Evolutionary conservation across 2,888 invertebrate genomes (phyloP).

Genomic region (Agrotis segetum): DNA sequence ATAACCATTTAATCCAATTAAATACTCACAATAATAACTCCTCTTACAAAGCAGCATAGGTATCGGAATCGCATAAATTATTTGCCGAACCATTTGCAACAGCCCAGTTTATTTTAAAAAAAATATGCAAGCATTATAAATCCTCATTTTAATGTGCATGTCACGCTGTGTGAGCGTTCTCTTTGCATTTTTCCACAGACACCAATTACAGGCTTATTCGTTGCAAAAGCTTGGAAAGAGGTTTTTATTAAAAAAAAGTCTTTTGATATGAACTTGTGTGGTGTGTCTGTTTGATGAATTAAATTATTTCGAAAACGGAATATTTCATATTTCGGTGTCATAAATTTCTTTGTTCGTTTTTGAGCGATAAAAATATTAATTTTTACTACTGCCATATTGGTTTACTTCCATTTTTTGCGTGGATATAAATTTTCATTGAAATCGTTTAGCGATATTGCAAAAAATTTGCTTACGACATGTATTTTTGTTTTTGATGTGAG

Average conservation of each 20-base stretch:
- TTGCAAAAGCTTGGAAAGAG: conserved; percentile 31
- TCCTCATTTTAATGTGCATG: conserved; percentile 44
- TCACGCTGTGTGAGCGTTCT: conserved; percentile 22
- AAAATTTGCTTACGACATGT: neutral
- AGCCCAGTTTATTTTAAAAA: conserved; percentile 25
- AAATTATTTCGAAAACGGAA: conserved; percentile 27
- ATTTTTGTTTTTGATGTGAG: neutral
- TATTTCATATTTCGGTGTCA: neutral
- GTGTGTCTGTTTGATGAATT: conserved; percentile 32
- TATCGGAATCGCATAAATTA: conserved; percentile 28
- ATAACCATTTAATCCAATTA: neutral
- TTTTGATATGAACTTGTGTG: conserved; percentile 44
- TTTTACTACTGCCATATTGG: neutral
- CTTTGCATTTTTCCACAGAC: conserved; percentile 43
- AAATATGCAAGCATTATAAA: conserved; percentile 34
- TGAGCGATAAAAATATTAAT: neutral
- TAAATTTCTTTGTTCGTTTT: conserved; percentile 13
- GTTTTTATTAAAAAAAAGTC: conserved; percentile 16
- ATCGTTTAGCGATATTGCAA: neutral
- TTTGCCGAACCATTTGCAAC: conserved; percentile 4
- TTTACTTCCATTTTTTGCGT: neutral
- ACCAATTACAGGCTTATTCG: conserved; percentile 59
- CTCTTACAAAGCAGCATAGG: neutral
- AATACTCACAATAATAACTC: conserved; percentile 6
- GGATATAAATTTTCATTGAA: neutral